Evolutionary conservation across 2,113 vertebrate species (phyloP).

Genomic region (Uria aalge): DNA sequence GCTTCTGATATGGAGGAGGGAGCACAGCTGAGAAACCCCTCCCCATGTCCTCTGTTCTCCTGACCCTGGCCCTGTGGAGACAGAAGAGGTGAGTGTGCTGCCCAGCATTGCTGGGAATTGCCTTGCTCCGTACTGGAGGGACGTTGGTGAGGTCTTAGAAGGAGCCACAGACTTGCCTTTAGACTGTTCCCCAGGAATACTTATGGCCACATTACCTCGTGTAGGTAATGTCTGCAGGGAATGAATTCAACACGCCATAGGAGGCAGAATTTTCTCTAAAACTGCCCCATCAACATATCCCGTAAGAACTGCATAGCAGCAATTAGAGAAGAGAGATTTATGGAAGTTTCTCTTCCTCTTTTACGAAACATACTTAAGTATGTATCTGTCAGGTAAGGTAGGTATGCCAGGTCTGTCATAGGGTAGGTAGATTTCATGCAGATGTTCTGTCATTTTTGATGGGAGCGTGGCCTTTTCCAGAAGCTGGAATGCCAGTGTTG

Average conservation of each 20-base stretch:
- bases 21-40: neutral
- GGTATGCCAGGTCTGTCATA: neutral
- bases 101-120: neutral
- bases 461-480: neutral
- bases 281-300: neutral
- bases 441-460: neutral
- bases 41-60: neutral
- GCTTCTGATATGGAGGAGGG: fast-evolving
- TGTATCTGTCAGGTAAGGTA: fast-evolving
- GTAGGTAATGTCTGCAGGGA: neutral
- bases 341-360: neutral
- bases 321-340: neutral
- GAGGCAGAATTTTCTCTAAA: neutral
- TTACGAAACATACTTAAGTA: neutral
- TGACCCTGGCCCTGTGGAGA: neutral
- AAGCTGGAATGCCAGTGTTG: neutral
- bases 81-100: neutral
- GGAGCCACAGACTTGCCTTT: neutral
- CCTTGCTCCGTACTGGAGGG: neutral
- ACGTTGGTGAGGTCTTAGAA: neutral
- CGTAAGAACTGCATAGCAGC: neutral
- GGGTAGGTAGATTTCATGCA: neutral
- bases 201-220: neutral
- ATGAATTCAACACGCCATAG: neutral
- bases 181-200: neutral